A percentile compares a stretch with the other conserved stretches of the same genome.
Conservation (phyloP, 2,797 vertebrate species). For the Caiman crocodilus region DNA sequence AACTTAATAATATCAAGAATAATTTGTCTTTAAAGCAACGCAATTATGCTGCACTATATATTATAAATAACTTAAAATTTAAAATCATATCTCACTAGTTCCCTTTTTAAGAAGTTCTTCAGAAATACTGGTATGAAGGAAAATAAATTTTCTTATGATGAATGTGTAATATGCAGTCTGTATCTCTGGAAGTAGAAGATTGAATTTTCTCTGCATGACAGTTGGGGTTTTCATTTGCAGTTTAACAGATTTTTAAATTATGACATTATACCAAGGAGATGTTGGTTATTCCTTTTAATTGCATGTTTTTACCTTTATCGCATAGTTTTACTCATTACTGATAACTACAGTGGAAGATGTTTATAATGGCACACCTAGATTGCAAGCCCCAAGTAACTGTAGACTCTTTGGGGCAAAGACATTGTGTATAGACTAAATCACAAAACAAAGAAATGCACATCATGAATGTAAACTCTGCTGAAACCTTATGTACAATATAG, state of each 20-base stretch:
- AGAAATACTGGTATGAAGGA: not conserved
- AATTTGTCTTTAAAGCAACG: not conserved
- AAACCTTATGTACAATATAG: not conserved
- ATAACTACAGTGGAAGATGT: not conserved
- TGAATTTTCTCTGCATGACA: not conserved
- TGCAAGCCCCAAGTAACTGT: not conserved
- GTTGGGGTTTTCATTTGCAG: not conserved
- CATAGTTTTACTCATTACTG: not conserved
- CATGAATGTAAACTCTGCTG: not conserved
- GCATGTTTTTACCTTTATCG: not conserved
- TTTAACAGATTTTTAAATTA: not conserved
- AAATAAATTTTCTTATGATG: not conserved
- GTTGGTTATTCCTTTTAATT: not conserved
- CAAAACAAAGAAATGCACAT: not conserved
- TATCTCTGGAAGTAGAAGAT: not conserved
- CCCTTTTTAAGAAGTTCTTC: not conserved
- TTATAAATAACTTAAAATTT: not conserved
- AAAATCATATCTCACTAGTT: not conserved
- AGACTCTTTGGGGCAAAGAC: not conserved
- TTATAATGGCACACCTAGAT: not conserved
- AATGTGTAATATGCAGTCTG: not conserved
- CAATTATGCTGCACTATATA: not conserved
- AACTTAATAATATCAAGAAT: not conserved
- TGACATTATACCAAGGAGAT: not conserved
- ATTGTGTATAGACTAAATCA: constrained; percentile 1